Evolutionary conservation across 2,113 vertebrate genomes (phyloP).

Genomic region (Alaudala cheleensis): DNA sequence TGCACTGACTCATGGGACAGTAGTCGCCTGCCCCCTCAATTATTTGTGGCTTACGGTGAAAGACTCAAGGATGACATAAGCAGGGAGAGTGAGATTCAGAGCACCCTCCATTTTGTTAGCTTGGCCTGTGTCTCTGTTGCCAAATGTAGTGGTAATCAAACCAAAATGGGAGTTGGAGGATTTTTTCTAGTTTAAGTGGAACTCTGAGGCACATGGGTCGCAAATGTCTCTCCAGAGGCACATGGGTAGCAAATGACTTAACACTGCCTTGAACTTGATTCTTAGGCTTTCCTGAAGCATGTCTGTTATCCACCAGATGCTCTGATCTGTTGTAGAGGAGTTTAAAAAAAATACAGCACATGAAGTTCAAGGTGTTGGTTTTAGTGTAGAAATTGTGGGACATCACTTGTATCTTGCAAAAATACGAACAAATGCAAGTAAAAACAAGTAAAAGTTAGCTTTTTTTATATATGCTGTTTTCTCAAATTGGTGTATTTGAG

Average conservation of each 20-base stretch:
- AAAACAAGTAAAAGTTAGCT: not conserved
- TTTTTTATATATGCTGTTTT: not conserved
- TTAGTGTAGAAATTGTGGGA: not conserved
- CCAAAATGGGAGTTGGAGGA: not conserved
- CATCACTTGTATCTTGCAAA: not conserved
- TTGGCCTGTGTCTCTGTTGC: not conserved
- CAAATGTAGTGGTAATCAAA: not conserved
- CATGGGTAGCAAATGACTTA: not conserved
- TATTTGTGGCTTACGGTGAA: not conserved
- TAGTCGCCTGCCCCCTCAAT: not conserved
- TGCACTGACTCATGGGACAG: not conserved
- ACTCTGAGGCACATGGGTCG: not conserved
- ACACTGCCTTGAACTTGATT: not conserved
- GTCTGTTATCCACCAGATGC: not conserved
- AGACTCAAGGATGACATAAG: not conserved
- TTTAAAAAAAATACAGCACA: not conserved
- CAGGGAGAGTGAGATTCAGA: not conserved
- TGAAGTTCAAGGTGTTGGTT: not conserved
- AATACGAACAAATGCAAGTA: not conserved
- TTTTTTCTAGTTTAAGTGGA: not conserved
- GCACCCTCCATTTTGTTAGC: not conserved
- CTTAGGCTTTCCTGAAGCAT: not conserved
- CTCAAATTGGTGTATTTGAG: not conserved
- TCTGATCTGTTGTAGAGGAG: not conserved
- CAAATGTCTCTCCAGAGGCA: not conserved